phyloP scores from a whole-genome alignment of 1,140 invertebrate genomes.

The Apis dorsata region DNA sequence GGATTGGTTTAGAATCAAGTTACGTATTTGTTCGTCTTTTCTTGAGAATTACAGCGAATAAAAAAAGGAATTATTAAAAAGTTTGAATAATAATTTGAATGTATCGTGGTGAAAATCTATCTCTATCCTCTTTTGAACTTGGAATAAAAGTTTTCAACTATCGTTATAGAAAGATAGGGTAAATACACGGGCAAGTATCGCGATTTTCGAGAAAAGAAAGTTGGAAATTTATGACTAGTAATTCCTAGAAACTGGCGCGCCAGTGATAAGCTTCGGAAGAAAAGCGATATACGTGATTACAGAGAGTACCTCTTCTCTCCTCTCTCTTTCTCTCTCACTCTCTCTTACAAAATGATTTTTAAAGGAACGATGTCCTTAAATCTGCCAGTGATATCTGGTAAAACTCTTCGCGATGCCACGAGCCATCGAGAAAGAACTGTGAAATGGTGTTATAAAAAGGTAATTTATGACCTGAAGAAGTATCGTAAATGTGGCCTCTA shows the following conservation, averaged over 20 bases:
- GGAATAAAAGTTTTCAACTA: too few relatives aligned
- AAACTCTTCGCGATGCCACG: neutral
- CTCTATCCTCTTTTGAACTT: too few relatives aligned
- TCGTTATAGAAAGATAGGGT: neutral
- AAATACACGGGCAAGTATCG: neutral
- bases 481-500: constrained; percentile 22
- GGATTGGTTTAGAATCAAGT: too few relatives aligned
- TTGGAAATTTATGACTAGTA: neutral
- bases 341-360: neutral
- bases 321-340: too few relatives aligned
- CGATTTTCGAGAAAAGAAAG: neutral
- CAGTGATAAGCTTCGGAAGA: neutral
- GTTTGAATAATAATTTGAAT: too few relatives aligned
- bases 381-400: neutral
- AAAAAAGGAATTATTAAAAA: too few relatives aligned
- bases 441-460: constrained; percentile 4
- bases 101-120: too few relatives aligned
- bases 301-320: too few relatives aligned
- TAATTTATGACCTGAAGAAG: constrained; percentile 28
- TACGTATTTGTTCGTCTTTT: too few relatives aligned
- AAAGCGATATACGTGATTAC: neutral
- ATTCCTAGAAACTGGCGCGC: too few relatives aligned
- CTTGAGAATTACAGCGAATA: too few relatives aligned
- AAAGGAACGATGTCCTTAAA: neutral
- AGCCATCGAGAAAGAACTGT: neutral